phyloP scores from a whole-genome alignment of 2,113 vertebrate genomes.

The Scortum barcoo region DNA sequence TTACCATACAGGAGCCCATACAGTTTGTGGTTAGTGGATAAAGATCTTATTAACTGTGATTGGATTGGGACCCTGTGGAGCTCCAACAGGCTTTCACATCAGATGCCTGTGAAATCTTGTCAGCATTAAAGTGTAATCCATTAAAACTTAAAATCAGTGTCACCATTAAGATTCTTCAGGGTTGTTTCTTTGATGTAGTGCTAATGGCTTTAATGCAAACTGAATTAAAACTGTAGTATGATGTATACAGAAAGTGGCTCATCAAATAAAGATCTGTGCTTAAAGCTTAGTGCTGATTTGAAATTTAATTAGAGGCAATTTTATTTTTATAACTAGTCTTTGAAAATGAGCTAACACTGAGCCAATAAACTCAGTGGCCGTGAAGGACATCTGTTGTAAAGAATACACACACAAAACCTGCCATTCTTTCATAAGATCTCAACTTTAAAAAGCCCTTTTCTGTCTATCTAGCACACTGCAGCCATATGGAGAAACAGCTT shows the following conservation, averaged over 20 bases:
- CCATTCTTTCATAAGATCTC: not conserved
- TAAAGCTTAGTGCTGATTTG: not conserved
- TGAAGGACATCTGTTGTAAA: not conserved
- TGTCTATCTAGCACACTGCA: not conserved
- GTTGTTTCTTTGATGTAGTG: not conserved
- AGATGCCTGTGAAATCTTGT: slow-evolving; percentile 39
- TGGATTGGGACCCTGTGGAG: slow-evolving; percentile 15
- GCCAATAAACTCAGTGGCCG: not conserved
- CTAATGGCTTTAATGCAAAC: slow-evolving; percentile 23
- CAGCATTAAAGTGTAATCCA: slow-evolving; percentile 34
- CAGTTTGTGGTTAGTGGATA: slow-evolving; percentile 9
- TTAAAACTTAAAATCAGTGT: slow-evolving; percentile 15
- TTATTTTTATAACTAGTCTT: no score
- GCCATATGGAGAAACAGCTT: not conserved
- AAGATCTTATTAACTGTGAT: slow-evolving; percentile 39
- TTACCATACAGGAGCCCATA: not conserved
- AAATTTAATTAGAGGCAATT: not conserved
- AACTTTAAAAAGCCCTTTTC: not conserved
- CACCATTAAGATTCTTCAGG: not conserved
- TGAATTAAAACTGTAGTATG: slow-evolving; percentile 6
- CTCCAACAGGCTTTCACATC: slow-evolving; percentile 5
- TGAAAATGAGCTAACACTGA: not conserved
- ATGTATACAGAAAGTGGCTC: not conserved
- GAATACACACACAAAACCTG: not conserved
- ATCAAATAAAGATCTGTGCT: not conserved